Evolutionary conservation across 1,140 invertebrate genomes (phyloP).

Genomic region (Lepidostoma basale): DNA sequence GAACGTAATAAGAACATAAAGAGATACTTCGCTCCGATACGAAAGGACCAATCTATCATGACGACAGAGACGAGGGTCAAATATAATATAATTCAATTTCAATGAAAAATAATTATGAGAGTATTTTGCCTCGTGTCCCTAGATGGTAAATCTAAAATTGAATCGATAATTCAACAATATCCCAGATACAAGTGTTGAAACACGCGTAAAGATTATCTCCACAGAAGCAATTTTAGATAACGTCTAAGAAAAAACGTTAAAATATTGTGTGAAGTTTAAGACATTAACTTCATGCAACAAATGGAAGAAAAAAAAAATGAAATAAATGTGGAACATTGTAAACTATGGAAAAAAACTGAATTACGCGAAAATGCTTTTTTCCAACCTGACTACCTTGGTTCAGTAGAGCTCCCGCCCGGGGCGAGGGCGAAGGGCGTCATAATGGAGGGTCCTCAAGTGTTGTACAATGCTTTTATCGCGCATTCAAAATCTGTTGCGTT

Average conservation of each 20-base stretch:
- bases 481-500: conserved; percentile 32
- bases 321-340: too few relatives aligned
- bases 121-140: too few relatives aligned
- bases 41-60: conserved; percentile 26
- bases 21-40: conserved; percentile 25
- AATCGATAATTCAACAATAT: too few relatives aligned
- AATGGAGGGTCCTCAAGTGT: conserved; percentile 29
- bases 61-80: conserved; percentile 19
- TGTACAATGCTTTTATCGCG: conserved; percentile 27
- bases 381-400: background rate
- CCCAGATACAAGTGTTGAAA: too few relatives aligned
- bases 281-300: too few relatives aligned
- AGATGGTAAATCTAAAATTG: too few relatives aligned
- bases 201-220: too few relatives aligned
- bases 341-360: conserved; percentile 8
- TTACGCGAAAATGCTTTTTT: conserved; percentile 24
- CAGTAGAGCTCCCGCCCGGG: background rate
- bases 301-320: too few relatives aligned
- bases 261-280: too few relatives aligned
- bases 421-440: background rate
- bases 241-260: too few relatives aligned
- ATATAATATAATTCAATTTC: conserved; percentile 23
- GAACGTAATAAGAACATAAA: conserved; percentile 38
- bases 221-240: too few relatives aligned
- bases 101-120: conserved; percentile 13